Conservation (phyloP, 2,888 invertebrate genomes). For the Nineta flava region DNA sequence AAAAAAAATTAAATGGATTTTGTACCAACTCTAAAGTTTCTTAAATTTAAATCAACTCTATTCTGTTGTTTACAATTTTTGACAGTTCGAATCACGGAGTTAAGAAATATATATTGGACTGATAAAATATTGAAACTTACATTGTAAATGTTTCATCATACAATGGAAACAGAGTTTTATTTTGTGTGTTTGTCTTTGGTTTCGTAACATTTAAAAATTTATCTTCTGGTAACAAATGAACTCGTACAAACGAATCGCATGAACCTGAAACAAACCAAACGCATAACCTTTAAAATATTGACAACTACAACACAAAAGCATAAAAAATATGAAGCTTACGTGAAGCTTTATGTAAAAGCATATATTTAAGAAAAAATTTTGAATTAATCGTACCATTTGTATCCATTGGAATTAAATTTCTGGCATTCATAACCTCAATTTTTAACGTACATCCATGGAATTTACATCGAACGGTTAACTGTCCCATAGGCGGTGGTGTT, state of each 20-base stretch:
- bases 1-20: background rate
- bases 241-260: conserved; percentile 86
- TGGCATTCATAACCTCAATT: conserved; percentile 78
- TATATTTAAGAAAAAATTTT: background rate
- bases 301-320: too few species aligned
- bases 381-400: conserved; percentile 52
- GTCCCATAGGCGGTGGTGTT: conserved; percentile 41
- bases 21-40: too few species aligned
- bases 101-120: too few species aligned
- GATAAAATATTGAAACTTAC: conserved; percentile 42
- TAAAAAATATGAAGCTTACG: too few species aligned
- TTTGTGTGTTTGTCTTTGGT: conserved; percentile 80
- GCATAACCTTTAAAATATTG: too few species aligned
- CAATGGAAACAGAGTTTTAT: conserved; percentile 82
- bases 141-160: conserved; percentile 91
- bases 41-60: too few species aligned
- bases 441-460: conserved; percentile 55
- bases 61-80: background rate
- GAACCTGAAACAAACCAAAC: conserved; percentile 38
- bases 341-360: too few species aligned
- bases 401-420: conserved; percentile 74
- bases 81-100: background rate
- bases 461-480: conserved; percentile 61
- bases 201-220: conserved; percentile 57
- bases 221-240: conserved; percentile 71